A percentile compares a stretch with the other conserved stretches of the same genome.
Conservation (phyloP, 1,140 invertebrate species). For the Augochlora pura region DNA sequence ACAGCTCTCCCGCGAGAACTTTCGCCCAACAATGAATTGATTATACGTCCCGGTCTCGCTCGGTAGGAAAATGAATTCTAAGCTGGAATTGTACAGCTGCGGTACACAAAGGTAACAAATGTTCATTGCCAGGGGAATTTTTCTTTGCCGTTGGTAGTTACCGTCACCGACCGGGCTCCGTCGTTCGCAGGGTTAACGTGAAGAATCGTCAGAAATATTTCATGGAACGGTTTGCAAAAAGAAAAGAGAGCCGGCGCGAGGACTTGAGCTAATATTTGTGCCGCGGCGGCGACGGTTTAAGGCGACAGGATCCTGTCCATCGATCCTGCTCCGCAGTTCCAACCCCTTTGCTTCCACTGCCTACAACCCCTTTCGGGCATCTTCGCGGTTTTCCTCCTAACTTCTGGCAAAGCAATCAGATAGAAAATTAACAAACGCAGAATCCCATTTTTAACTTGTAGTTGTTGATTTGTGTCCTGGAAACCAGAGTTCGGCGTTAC, state of each 20-base stretch:
- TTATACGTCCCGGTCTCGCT: neutral
- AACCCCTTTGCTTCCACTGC: neutral
- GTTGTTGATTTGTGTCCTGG: no score
- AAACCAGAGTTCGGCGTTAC: no score
- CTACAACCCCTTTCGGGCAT: neutral
- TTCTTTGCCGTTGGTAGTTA: neutral
- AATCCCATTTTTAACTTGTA: no score
- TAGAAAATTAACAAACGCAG: no score
- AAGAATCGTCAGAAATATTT: neutral
- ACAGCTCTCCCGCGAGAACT: neutral
- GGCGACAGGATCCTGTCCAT: neutral
- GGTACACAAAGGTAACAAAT: neutral
- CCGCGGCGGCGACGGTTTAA: neutral
- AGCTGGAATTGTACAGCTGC: neutral
- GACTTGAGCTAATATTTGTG: conserved; percentile 1
- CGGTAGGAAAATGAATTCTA: neutral
- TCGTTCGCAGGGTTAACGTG: neutral
- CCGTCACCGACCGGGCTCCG: neutral
- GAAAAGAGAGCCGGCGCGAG: neutral
- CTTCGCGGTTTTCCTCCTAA: no score
- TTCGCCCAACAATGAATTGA: neutral
- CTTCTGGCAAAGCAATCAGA: no score
- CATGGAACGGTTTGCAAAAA: neutral
- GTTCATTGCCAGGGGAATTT: neutral
- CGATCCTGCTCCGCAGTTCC: neutral